These are phyloP conservation scores for Raja brachyura DNA, from an alignment of 2,113 vertebrate genomes.

Conservation along the genomic window DNA sequence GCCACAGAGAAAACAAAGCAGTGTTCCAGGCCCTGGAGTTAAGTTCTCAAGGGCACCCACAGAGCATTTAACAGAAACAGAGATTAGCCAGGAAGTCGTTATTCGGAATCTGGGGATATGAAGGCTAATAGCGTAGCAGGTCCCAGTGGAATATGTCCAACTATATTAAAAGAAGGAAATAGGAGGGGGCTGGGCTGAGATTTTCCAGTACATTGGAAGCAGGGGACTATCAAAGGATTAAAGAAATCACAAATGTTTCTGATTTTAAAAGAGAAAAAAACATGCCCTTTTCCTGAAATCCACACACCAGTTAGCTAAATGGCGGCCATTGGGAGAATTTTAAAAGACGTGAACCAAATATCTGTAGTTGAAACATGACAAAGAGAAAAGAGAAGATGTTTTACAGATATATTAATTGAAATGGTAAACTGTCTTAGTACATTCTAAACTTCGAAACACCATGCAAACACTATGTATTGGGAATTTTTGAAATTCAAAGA, in stretches of 20 bases:
- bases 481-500: neutral
- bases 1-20: conserved; percentile 8
- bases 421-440: too few species aligned
- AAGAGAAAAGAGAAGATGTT: neutral
- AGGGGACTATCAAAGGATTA: conserved; percentile 18
- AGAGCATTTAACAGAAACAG: conserved; percentile 19
- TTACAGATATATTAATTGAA: neutral
- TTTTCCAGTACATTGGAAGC: conserved; percentile 29
- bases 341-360: neutral
- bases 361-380: neutral
- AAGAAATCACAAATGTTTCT: conserved; percentile 3
- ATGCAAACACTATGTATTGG: neutral
- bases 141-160: neutral
- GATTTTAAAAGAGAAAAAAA: conserved; percentile 30
- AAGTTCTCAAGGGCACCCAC: neutral
- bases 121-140: neutral
- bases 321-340: neutral
- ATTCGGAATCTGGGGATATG: conserved; percentile 20
- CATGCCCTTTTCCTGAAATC: neutral
- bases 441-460: neutral
- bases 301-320: neutral
- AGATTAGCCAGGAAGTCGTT: conserved; percentile 37
- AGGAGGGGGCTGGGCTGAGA: neutral
- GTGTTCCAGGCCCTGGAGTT: neutral
- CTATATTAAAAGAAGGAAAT: conserved; percentile 27